Conservation (phyloP, 2,113 vertebrate genomes). For the Spea bombifrons region DNA sequence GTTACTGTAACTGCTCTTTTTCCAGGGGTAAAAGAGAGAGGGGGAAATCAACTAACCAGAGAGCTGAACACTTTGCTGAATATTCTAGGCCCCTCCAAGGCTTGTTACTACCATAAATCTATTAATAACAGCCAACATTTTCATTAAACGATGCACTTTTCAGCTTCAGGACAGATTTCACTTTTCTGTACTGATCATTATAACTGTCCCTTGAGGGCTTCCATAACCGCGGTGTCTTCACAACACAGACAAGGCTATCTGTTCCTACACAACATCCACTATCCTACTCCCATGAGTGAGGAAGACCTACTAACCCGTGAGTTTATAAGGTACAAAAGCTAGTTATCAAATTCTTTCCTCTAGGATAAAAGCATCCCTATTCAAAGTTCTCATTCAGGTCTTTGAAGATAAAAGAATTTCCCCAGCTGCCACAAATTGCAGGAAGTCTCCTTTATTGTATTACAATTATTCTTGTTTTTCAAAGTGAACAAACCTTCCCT, state of each 20-base stretch:
- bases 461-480: slow-evolving; percentile 51
- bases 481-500: slow-evolving; percentile 41
- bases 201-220: slow-evolving; percentile 57
- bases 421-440: slow-evolving; percentile 50
- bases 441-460: slow-evolving; percentile 47
- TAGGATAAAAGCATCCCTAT: slow-evolving; percentile 55
- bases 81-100: slow-evolving; percentile 55
- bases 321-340: slow-evolving; percentile 55
- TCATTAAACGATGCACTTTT: slow-evolving; percentile 62
- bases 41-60: slow-evolving; percentile 47
- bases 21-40: slow-evolving; percentile 50
- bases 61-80: slow-evolving; percentile 64
- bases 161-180: slow-evolving; percentile 59
- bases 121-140: slow-evolving; percentile 63
- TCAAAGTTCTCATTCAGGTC: slow-evolving; percentile 53
- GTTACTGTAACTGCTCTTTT: slow-evolving; percentile 64
- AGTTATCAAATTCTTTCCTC: slow-evolving; percentile 59
- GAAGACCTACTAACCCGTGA: slow-evolving; percentile 57
- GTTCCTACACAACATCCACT: slow-evolving; percentile 54
- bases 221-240: slow-evolving; percentile 62
- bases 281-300: slow-evolving; percentile 53
- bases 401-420: slow-evolving; percentile 56
- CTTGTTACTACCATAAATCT: slow-evolving; percentile 60
- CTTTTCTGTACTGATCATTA: slow-evolving; percentile 63
- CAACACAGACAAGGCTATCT: slow-evolving; percentile 61